These are phyloP conservation scores for Pristionchus exspectatus DNA, from an alignment of 2,888 invertebrate species.

Conservation along the genomic window DNA sequence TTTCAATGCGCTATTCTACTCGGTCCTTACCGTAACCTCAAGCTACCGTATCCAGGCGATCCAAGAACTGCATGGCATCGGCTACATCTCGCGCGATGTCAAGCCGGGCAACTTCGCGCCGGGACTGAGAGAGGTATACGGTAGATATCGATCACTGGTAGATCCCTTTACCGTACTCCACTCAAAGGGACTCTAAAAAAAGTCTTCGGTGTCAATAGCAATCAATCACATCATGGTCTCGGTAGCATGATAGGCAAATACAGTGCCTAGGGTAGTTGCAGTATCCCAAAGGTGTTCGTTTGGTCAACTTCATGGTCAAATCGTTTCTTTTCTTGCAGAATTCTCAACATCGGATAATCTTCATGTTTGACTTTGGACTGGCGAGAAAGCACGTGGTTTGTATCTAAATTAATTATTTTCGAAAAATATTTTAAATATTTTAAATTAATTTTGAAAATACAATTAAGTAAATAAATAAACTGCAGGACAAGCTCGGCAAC, in stretches of 20 bases:
- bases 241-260: neutral
- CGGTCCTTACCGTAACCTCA: neutral
- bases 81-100: conserved; percentile 70
- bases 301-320: too few species aligned
- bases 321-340: neutral
- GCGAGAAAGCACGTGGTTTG: conserved; percentile 64
- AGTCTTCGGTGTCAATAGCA: too few species aligned
- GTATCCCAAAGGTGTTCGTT: too few species aligned
- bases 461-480: too few species aligned
- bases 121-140: conserved; percentile 65
- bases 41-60: conserved; percentile 61
- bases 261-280: too few species aligned
- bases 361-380: conserved; percentile 68
- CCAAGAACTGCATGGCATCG: conserved; percentile 70
- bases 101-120: conserved; percentile 75
- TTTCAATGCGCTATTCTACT: too few species aligned
- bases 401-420: neutral
- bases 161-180: too few species aligned
- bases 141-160: neutral
- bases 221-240: too few species aligned
- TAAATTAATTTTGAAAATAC: neutral
- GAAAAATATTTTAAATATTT: neutral
- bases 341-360: conserved; percentile 23
- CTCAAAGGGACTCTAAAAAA: too few species aligned
- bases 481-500: conserved; percentile 60